These are phyloP conservation scores for Aldrovandia affinis DNA, from an alignment of 2,797 vertebrate species.

Conservation along the genomic window DNA sequence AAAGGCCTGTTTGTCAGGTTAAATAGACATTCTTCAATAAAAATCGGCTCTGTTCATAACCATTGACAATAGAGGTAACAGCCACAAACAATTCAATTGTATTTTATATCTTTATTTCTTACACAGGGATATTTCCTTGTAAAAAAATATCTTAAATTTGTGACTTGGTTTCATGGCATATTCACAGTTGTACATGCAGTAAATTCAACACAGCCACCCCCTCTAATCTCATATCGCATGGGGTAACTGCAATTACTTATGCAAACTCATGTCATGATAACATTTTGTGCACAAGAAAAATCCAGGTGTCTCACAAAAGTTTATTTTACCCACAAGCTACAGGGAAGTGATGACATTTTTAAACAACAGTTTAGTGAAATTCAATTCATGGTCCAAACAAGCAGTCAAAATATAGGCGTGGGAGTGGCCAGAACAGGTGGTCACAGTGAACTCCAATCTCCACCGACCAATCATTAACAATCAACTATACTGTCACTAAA, in stretches of 20 bases:
- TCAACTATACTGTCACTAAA: too few species aligned
- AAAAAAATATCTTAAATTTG: constrained; percentile 4
- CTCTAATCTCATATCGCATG: neutral
- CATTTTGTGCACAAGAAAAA: neutral
- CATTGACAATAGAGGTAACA: constrained; percentile 29
- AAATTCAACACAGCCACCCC: constrained; percentile 56
- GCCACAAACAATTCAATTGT: constrained; percentile 34
- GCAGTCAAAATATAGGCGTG: neutral
- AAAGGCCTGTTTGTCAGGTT: constrained; percentile 40
- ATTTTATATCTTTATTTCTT: constrained; percentile 22
- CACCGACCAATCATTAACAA: too few species aligned
- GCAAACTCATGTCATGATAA: neutral
- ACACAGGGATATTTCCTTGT: constrained; percentile 40
- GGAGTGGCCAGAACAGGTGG: too few species aligned
- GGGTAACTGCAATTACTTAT: neutral
- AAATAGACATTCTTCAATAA: constrained; percentile 24
- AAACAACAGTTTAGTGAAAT: constrained; percentile 40
- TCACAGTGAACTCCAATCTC: too few species aligned
- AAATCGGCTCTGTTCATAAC: constrained; percentile 27
- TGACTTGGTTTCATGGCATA: constrained; percentile 46
- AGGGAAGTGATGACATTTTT: constrained; percentile 6
- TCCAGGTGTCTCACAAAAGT: neutral
- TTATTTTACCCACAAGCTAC: neutral
- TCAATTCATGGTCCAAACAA: neutral
- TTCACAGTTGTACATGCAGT: constrained; percentile 58